Evolutionary conservation across 2,113 vertebrate species (phyloP).

Genomic region (Stegostoma tigrinum): DNA sequence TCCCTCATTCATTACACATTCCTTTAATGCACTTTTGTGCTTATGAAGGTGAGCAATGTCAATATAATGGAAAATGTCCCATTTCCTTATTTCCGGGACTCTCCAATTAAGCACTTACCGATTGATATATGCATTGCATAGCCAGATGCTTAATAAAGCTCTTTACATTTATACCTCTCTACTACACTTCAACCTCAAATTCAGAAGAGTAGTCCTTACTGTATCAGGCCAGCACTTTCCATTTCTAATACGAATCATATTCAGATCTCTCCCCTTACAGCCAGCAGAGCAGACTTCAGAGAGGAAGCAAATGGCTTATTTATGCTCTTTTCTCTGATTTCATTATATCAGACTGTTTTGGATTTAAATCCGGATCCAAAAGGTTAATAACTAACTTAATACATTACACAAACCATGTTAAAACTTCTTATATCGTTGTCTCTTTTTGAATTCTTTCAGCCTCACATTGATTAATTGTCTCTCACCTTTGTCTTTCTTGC

Average conservation of each 20-base stretch:
- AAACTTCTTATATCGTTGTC: neutral
- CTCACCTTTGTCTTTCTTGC: neutral
- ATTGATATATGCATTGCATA: neutral
- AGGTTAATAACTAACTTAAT: no score
- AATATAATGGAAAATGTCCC: neutral
- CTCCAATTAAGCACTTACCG: neutral
- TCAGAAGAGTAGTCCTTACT: neutral
- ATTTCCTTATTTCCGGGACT: neutral
- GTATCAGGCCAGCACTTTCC: neutral
- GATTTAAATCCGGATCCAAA: no score
- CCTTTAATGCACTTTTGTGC: neutral
- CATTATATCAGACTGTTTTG: no score
- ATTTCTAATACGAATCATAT: neutral
- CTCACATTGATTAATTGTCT: neutral
- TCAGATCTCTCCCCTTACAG: no score
- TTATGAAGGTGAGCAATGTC: neutral
- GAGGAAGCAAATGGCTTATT: no score
- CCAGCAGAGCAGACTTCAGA: no score
- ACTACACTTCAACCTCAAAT: neutral
- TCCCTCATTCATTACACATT: neutral
- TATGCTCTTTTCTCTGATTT: no score
- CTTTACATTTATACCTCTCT: neutral
- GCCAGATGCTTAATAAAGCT: neutral
- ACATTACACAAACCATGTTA: no score
- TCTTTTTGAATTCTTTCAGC: neutral